phyloP scores from a whole-genome alignment of 2,797 vertebrate genomes.

The Sebastiscus tertius region DNA sequence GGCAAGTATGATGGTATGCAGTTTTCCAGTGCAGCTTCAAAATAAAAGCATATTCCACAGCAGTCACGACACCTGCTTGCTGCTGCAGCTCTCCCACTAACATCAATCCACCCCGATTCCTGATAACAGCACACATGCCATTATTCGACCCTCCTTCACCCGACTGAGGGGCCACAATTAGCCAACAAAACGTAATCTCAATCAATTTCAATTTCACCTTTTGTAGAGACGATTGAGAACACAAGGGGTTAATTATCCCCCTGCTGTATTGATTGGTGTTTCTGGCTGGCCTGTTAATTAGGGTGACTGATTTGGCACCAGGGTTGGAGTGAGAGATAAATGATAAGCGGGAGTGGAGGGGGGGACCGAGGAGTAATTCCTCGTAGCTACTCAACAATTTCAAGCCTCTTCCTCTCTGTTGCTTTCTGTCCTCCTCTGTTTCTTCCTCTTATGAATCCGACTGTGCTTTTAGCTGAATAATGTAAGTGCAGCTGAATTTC shows the following conservation, averaged over 20 bases:
- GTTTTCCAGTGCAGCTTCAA: background rate
- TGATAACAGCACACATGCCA: slow-evolving; percentile 17
- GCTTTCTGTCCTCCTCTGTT: background rate
- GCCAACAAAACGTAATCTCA: slow-evolving; percentile 58
- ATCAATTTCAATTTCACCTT: slow-evolving; percentile 75
- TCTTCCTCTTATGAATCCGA: background rate
- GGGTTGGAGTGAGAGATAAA: slow-evolving; percentile 57
- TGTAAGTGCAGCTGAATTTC: slow-evolving; percentile 9
- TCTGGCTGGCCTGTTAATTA: slow-evolving; percentile 71
- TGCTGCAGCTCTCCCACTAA: background rate
- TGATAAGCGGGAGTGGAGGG: slow-evolving; percentile 36
- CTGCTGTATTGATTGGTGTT: slow-evolving; percentile 65
- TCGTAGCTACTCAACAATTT: slow-evolving; percentile 3
- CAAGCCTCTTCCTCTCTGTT: slow-evolving; percentile 1
- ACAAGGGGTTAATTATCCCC: slow-evolving; percentile 72
- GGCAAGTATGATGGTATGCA: too few species aligned
- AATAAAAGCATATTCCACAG: slow-evolving; percentile 1
- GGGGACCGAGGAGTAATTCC: slow-evolving; percentile 6
- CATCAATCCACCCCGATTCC: slow-evolving; percentile 9
- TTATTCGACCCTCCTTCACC: slow-evolving; percentile 33
- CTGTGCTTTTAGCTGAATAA: slow-evolving; percentile 32
- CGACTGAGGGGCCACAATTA: slow-evolving; percentile 59
- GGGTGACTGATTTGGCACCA: slow-evolving; percentile 64
- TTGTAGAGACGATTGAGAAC: slow-evolving; percentile 45
- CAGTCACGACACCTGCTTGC: background rate